Percentiles rank a stretch among this genome's conserved stretches.
These are phyloP conservation scores for Pomatostomus ruficeps DNA, from an alignment of 2,113 vertebrate species.

Conservation along the genomic window DNA sequence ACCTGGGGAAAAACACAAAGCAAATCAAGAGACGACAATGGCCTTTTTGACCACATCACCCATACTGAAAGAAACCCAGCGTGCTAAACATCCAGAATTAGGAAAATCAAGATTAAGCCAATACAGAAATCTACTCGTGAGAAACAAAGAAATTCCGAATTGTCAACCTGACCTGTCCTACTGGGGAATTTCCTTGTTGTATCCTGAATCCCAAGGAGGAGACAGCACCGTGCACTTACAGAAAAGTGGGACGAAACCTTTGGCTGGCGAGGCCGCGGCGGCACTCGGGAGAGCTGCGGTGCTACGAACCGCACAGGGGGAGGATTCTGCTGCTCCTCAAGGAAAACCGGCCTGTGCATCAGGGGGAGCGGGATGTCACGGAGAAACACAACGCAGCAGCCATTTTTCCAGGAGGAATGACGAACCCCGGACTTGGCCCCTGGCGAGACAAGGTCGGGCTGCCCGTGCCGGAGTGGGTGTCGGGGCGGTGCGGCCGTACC, in stretches of 20 bases:
- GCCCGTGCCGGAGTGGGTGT: neutral
- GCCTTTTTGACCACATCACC: neutral
- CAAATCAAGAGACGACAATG: neutral
- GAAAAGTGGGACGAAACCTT: neutral
- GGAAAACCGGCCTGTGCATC: neutral
- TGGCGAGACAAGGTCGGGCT: neutral
- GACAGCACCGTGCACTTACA: neutral
- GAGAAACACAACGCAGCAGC: neutral
- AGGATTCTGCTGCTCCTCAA: neutral
- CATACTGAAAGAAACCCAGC: neutral
- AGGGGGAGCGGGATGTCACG: neutral
- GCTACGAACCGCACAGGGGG: neutral
- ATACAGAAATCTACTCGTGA: neutral
- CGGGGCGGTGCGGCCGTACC: neutral
- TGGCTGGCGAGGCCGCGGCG: neutral
- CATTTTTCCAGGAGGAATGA: neutral
- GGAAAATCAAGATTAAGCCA: neutral
- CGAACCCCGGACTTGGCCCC: neutral
- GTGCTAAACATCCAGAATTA: fast-evolving
- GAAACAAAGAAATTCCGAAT: neutral
- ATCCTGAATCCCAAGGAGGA: neutral
- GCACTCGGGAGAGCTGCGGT: neutral
- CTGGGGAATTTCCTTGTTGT: neutral
- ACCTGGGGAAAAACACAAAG: neutral
- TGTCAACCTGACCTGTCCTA: neutral